Evolutionary conservation across 2,113 vertebrate species (phyloP).

Genomic region (Tympanuchus pallidicinctus): DNA sequence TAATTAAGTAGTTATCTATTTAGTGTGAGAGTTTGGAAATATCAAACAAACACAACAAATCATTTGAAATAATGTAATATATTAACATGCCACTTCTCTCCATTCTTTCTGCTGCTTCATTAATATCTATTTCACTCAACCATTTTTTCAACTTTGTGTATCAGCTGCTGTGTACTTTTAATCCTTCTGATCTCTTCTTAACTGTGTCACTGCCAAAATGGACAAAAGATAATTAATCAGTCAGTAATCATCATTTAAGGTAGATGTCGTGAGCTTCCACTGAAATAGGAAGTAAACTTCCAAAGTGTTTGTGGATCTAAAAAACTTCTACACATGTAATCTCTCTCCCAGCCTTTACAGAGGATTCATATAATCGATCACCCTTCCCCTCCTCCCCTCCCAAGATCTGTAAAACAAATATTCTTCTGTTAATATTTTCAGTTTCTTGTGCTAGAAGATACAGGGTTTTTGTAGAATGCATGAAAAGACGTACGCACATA

Average conservation of each 20-base stretch:
- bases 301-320: not conserved
- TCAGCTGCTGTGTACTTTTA: not conserved
- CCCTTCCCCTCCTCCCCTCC: rapidly evolving
- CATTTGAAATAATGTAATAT: not conserved
- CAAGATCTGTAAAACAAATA: not conserved
- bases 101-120: not conserved
- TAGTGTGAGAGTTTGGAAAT: not conserved
- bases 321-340: not conserved
- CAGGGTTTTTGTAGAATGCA: not conserved
- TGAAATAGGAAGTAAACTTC: not conserved
- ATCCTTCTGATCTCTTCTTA: not conserved
- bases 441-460: not conserved
- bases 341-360: not conserved
- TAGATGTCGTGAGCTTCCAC: not conserved
- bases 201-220: not conserved
- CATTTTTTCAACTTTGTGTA: not conserved
- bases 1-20: not conserved
- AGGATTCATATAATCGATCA: not conserved
- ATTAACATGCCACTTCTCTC: not conserved
- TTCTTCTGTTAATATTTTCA: not conserved
- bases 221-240: not conserved
- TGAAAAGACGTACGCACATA: not conserved
- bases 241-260: not conserved
- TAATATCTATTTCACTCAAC: not conserved
- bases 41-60: not conserved